phyloP scores from a whole-genome alignment of 2,113 vertebrate species.

The Lanius ludovicianus region DNA sequence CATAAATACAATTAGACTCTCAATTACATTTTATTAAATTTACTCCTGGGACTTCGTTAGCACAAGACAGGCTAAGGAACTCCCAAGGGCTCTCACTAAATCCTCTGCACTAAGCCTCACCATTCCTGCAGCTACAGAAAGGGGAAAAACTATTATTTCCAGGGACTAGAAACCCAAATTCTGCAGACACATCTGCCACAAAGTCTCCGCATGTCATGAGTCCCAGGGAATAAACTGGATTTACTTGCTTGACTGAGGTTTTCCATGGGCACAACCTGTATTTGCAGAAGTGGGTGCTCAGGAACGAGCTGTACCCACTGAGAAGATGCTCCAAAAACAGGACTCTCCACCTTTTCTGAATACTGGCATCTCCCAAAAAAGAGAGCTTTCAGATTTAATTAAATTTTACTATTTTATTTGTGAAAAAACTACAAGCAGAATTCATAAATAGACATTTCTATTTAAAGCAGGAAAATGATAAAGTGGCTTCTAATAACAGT shows the following conservation, averaged over 20 bases:
- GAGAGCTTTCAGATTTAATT: constrained; percentile 74
- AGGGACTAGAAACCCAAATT: background rate
- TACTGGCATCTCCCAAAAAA: constrained; percentile 63
- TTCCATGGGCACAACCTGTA: background rate
- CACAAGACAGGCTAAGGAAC: background rate
- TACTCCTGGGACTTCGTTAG: background rate
- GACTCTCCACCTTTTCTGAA: background rate
- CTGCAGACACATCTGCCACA: background rate
- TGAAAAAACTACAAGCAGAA: constrained; percentile 99
- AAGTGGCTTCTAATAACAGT: constrained; percentile 98
- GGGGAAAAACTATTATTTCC: fast-evolving
- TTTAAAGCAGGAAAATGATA: constrained; percentile 97
- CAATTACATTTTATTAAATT: constrained; percentile 1
- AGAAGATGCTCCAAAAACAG: background rate
- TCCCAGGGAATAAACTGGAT: background rate
- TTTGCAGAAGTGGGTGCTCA: background rate
- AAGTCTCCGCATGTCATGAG: fast-evolving
- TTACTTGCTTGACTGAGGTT: background rate
- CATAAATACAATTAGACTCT: background rate
- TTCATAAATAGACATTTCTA: constrained; percentile 99
- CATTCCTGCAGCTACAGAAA: background rate
- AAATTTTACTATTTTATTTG: constrained; percentile 99
- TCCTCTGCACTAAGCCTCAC: background rate
- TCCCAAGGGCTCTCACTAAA: background rate
- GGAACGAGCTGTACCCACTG: fast-evolving